Evolutionary conservation across 2,888 invertebrate genomes (phyloP), one percentile per base, ranked within the genome.

Genomic region (Rambutsinella grinnellia): DNA sequence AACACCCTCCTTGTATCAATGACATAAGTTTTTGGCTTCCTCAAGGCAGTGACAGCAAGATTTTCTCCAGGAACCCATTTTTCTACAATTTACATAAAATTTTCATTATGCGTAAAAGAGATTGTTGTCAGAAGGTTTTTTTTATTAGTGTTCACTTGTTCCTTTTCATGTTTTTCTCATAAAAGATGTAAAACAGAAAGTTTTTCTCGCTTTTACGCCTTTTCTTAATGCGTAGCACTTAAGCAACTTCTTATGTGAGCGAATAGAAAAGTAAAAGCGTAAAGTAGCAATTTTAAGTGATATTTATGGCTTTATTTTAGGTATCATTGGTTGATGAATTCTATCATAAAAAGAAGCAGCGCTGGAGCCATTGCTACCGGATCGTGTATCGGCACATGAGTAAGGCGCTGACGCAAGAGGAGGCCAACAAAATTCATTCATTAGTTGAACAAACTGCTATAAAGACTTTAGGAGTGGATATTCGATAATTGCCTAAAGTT

Each of bases 11-110:
- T 84, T 96, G 96, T 85, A 88, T 85, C 8, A 96, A 94, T 88
- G 99, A 99, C 87, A 90, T 99, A 27, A 97, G 99, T 57, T 99
- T 99, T 87, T 99, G 99, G 97, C 87, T 99, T 61, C 96, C 97
- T 0, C 85, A 90, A 1, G 56, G 44, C 28, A 88, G 88, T 2
- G 84, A 89, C 23, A 26, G 15, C n/a, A 23, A 23, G 3, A 53
- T 58, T 60, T 95, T 92, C 86, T 90, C 89, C n/a, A 88, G 89
- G 84, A 75, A 58, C 36, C 27, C 24, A 36, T 70, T 62, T 70
- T 28, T 27, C 19, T 47, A 58, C 60, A 72, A 72, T 65, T 65
- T 65, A 66, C 72, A 65, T 71, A 71, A 71, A 72, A 65, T 51
- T 72, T 72, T 71, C 71, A 71, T 71, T 71, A 57, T 13, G 27